phyloP scores from a whole-genome alignment of 2,113 vertebrate species.

The Glaucomys volans region DNA sequence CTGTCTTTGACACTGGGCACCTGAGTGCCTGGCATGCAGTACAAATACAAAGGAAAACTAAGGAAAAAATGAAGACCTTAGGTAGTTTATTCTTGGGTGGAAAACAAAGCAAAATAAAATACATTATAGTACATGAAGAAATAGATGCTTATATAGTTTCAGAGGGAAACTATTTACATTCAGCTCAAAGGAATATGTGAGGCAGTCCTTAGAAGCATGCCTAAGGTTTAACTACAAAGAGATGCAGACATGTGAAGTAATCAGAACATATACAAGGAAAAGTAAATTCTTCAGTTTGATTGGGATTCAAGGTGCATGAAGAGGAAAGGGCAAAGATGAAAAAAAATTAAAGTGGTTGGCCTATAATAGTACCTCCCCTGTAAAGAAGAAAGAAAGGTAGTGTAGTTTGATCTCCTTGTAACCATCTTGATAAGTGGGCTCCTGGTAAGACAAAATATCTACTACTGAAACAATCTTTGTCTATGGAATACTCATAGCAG shows the following conservation, averaged over 20 bases:
- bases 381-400: background rate
- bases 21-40: background rate
- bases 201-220: background rate
- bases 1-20: background rate
- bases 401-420: background rate
- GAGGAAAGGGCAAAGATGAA: background rate
- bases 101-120: background rate
- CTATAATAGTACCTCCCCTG: background rate
- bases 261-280: background rate
- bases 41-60: background rate
- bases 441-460: background rate
- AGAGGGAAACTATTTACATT: background rate
- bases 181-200: background rate
- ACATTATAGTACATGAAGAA: background rate
- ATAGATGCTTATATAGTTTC: background rate
- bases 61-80: conserved; percentile 21
- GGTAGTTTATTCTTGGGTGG: background rate
- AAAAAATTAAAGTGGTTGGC: background rate
- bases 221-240: background rate
- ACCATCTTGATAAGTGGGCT: background rate
- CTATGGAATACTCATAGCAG: background rate
- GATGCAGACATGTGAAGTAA: background rate
- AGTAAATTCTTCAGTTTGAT: background rate
- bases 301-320: background rate
- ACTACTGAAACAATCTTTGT: background rate